phyloP scores from a whole-genome alignment of 2,797 vertebrate species.

The Meda fulgida region DNA sequence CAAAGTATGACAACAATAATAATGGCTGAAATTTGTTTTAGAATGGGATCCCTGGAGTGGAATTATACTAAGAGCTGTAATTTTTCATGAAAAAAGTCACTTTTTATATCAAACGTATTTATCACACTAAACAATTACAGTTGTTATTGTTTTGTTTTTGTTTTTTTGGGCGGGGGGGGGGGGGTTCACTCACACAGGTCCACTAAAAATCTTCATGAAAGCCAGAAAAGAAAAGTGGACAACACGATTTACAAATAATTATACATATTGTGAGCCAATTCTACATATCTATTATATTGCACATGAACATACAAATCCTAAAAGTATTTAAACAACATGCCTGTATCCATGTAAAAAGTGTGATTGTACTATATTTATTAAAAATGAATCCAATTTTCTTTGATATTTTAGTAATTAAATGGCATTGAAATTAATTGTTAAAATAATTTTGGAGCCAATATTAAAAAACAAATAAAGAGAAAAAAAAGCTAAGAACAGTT shows the following conservation, averaged over 20 bases:
- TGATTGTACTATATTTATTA: background rate
- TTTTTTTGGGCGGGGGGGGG: too few relatives aligned
- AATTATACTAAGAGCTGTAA: conserved; percentile 83
- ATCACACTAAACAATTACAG: conserved; percentile 57
- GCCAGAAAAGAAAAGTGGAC: background rate
- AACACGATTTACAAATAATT: background rate
- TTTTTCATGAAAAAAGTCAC: conserved; percentile 80
- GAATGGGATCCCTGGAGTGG: conserved; percentile 79
- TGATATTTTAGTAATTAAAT: background rate
- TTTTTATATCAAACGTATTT: conserved; percentile 66
- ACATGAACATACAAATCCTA: background rate
- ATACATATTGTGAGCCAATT: background rate
- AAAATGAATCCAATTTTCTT: background rate
- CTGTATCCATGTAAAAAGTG: background rate
- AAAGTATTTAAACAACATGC: background rate
- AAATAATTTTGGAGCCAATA: background rate
- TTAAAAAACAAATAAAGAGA: background rate
- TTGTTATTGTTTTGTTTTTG: background rate
- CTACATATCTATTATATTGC: background rate
- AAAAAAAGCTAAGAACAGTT: background rate
- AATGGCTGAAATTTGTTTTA: conserved; percentile 81
- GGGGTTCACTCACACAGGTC: background rate
- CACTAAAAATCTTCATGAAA: background rate
- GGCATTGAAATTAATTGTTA: background rate
- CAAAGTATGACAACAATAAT: conserved; percentile 83